Percentiles rank a stretch among this genome's conserved stretches.
phyloP scores from a whole-genome alignment of 2,113 vertebrate genomes.

The Elephas maximus region DNA sequence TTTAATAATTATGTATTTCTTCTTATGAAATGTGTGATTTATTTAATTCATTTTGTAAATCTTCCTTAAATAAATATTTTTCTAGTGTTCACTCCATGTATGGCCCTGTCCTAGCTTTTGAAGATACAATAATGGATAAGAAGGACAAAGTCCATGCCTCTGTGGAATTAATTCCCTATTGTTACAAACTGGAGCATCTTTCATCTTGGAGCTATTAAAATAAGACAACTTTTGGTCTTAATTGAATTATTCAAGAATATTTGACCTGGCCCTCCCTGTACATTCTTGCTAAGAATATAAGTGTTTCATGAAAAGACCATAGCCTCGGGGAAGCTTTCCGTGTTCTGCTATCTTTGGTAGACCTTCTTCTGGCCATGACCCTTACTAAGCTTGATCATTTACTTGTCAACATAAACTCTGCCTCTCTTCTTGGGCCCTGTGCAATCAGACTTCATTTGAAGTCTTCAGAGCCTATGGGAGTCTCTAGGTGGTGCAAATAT shows the following conservation, averaged over 20 bases:
- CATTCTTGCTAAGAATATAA: slow-evolving; percentile 14
- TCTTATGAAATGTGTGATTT: slow-evolving; percentile 1
- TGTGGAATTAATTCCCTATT: not conserved
- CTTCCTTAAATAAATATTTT: slow-evolving; percentile 43
- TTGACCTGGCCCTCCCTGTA: not conserved
- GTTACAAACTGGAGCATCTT: not conserved
- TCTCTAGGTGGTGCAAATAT: not conserved
- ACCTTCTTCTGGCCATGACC: not conserved
- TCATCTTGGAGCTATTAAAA: slow-evolving; percentile 1
- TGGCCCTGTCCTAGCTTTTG: not conserved
- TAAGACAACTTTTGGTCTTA: not conserved
- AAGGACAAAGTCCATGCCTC: not conserved
- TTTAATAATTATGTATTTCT: slow-evolving; percentile 42
- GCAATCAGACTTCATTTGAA: slow-evolving; percentile 8
- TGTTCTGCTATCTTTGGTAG: not conserved
- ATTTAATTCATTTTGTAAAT: slow-evolving; percentile 45
- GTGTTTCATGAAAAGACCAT: not conserved
- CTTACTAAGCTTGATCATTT: not conserved
- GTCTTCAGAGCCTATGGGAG: not conserved
- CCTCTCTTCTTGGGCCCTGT: not conserved
- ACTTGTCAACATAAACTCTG: not conserved
- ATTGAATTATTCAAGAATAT: not conserved
- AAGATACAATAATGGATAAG: not conserved
- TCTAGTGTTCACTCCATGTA: not conserved
- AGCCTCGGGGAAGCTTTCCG: not conserved